These are phyloP conservation scores for Drosophila falleni DNA, from an alignment of 2,888 invertebrate species.

Conservation along the genomic window DNA sequence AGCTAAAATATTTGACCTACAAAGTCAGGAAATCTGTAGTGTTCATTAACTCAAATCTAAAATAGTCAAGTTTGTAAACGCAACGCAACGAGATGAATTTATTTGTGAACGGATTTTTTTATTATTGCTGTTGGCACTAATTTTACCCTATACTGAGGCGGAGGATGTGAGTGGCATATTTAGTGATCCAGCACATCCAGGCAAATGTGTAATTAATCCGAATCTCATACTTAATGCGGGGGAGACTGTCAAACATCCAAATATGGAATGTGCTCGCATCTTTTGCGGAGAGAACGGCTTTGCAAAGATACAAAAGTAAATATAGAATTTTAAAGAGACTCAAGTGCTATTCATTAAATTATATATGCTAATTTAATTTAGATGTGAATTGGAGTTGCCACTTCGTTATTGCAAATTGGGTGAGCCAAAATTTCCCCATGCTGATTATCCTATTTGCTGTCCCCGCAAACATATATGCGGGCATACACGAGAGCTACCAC, in stretches of 20 bases:
- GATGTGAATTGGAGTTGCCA: neutral
- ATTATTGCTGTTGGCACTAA: slow-evolving; percentile 3
- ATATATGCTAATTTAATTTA: neutral
- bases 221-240: slow-evolving; percentile 48
- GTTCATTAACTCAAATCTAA: neutral
- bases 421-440: slow-evolving; percentile 2
- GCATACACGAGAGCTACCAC: neutral
- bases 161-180: slow-evolving; percentile 37
- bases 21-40: neutral
- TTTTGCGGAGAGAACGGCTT: neutral
- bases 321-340: neutral
- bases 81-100: slow-evolving; percentile 46
- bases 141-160: slow-evolving; percentile 23
- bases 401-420: slow-evolving; percentile 1
- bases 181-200: slow-evolving; percentile 56
- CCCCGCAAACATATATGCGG: slow-evolving; percentile 2
- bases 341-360: neutral
- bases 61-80: slow-evolving; percentile 28
- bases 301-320: slow-evolving; percentile 4
- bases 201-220: slow-evolving; percentile 60
- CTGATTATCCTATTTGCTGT: slow-evolving; percentile 19
- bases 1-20: neutral
- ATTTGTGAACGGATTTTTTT: slow-evolving; percentile 31
- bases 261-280: slow-evolving; percentile 38
- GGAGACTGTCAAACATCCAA: slow-evolving; percentile 33